These are phyloP conservation scores for Olivierus martensii DNA, from an alignment of 1,140 invertebrate genomes.

Conservation along the genomic window DNA sequence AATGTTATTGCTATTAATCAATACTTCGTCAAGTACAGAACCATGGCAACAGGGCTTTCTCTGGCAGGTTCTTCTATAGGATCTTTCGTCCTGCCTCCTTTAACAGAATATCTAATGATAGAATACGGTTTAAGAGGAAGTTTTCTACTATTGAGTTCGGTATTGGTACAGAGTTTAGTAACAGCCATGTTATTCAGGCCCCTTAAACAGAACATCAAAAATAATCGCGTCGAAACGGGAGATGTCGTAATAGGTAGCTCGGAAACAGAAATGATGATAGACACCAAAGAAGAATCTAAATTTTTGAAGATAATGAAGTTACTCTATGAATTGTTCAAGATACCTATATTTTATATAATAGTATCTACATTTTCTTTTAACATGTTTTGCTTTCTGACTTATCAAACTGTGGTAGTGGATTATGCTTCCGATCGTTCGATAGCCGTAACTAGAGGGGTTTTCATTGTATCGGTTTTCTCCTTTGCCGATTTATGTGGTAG, in stretches of 20 bases:
- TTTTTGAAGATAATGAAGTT: background rate
- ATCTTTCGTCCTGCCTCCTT: background rate
- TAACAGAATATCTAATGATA: background rate
- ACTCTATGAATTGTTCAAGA: background rate
- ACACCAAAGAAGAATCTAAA: background rate
- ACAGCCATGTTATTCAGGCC: background rate
- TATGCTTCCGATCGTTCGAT: slow-evolving; percentile 17
- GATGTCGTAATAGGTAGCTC: no score
- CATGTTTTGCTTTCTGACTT: slow-evolving; percentile 15
- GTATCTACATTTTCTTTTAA: slow-evolving; percentile 10
- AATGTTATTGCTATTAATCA: background rate
- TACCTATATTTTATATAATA: slow-evolving; percentile 15
- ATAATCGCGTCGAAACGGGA: no score
- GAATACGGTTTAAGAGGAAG: background rate
- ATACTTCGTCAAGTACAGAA: background rate
- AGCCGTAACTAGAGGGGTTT: slow-evolving; percentile 5
- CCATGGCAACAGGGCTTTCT: background rate
- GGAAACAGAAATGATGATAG: background rate
- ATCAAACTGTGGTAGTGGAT: slow-evolving; percentile 18
- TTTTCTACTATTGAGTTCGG: background rate
- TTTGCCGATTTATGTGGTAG: slow-evolving; percentile 16
- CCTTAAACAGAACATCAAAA: no score
- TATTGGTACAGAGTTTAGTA: background rate
- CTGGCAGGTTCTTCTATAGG: background rate
- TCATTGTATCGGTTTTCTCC: slow-evolving; percentile 16